A percentile compares a stretch with the other conserved stretches of the same genome.
These are phyloP conservation scores for Trimorus sp. DNA, from an alignment of 2,888 invertebrate species.

Conservation along the genomic window DNA sequence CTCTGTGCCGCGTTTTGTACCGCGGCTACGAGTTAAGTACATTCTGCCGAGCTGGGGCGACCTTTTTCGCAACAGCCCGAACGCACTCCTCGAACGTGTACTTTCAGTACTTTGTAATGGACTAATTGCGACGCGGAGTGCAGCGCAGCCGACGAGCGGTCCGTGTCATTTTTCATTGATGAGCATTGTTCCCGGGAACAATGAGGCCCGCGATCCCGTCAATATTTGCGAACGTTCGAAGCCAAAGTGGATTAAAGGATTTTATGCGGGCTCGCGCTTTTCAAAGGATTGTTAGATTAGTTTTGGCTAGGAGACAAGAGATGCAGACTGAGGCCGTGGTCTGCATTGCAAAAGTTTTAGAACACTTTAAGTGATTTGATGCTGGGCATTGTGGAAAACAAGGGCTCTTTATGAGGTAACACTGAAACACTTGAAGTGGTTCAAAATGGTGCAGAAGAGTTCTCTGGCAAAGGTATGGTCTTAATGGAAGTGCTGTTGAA, in stretches of 20 bases:
- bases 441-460: no score
- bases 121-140: slow-evolving; percentile 61
- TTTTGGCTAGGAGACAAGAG: no score
- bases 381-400: no score
- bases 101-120: slow-evolving; percentile 64
- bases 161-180: slow-evolving; percentile 59
- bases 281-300: no score
- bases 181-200: slow-evolving; percentile 46
- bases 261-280: background rate
- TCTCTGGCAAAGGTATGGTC: no score
- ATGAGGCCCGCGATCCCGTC: slow-evolving; percentile 36
- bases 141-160: slow-evolving; percentile 39
- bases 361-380: no score
- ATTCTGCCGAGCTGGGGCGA: slow-evolving; percentile 42
- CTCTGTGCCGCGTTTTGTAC: slow-evolving; percentile 66
- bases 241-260: slow-evolving; percentile 45
- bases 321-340: no score
- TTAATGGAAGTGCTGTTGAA: no score
- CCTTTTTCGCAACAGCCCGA: slow-evolving; percentile 50
- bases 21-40: slow-evolving; percentile 70
- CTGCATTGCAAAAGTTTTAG: no score
- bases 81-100: slow-evolving; percentile 47
- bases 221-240: slow-evolving; percentile 45
- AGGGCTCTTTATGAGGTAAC: no score
- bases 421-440: no score